Evolutionary conservation across 2,113 vertebrate species (phyloP).

Genomic region (Varanus salvator): DNA sequence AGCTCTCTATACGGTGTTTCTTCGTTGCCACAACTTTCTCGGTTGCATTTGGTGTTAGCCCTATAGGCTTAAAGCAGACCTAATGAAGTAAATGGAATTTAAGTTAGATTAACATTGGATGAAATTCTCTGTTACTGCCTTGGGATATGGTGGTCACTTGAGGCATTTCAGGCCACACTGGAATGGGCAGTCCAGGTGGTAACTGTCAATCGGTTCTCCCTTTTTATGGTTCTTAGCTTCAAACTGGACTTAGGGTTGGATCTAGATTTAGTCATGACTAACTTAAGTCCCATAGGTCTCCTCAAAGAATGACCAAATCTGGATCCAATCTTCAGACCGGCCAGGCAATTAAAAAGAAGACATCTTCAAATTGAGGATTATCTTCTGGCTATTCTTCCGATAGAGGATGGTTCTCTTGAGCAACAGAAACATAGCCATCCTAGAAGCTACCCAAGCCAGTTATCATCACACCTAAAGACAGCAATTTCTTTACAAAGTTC

Average conservation of each 20-base stretch:
- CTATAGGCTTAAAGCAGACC: too few relatives aligned
- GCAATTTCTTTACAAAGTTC: neutral
- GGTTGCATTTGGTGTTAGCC: too few relatives aligned
- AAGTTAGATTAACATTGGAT: too few relatives aligned
- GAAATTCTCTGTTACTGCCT: neutral
- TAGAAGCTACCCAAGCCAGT: neutral
- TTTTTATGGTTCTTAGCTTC: too few relatives aligned
- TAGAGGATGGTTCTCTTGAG: neutral
- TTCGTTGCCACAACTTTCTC: neutral
- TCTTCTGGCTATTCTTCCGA: neutral
- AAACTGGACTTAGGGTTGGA: too few relatives aligned
- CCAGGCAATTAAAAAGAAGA: neutral
- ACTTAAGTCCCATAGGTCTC: too few relatives aligned
- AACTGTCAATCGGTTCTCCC: too few relatives aligned
- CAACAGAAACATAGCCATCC: neutral
- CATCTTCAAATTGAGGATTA: neutral
- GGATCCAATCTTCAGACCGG: neutral
- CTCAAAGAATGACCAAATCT: too few relatives aligned
- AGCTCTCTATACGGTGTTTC: neutral
- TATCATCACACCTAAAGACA: neutral
- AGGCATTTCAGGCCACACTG: neutral
- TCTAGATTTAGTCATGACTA: too few relatives aligned
- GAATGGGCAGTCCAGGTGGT: too few relatives aligned
- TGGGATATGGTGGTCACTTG: neutral
- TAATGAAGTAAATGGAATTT: too few relatives aligned